phyloP scores from a whole-genome alignment of 2,888 invertebrate species.

The Adelognathus sp. region DNA sequence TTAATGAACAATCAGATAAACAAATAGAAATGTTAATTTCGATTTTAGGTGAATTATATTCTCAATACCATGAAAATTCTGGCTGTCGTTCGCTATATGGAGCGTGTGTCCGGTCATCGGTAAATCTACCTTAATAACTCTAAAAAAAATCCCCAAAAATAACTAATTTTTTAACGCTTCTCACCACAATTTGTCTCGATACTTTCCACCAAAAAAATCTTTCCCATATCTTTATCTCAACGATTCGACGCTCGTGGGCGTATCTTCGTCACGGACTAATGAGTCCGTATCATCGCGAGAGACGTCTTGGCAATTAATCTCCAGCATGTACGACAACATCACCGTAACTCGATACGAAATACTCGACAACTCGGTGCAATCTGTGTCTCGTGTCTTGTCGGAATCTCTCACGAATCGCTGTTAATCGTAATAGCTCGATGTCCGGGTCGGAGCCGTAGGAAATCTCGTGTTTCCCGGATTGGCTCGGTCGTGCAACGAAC shows the following conservation, averaged over 20 bases:
- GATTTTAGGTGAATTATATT: too few species aligned
- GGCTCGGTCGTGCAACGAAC: slow-evolving; percentile 18
- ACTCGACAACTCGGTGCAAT: background rate
- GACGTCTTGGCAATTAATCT: background rate
- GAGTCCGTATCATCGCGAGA: background rate
- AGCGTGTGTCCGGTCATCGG: too few species aligned
- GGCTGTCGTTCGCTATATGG: too few species aligned
- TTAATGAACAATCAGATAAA: too few species aligned
- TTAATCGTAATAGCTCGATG: slow-evolving; percentile 38
- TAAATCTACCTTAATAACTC: too few species aligned
- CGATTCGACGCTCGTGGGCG: background rate
- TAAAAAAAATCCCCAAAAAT: too few species aligned
- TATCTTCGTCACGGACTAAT: background rate
- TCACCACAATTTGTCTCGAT: background rate
- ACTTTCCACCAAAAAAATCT: background rate
- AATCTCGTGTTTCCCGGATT: slow-evolving; percentile 32
- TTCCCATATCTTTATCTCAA: background rate
- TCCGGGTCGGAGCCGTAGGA: slow-evolving; percentile 24
- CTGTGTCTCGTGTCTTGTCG: background rate
- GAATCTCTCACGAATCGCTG: slow-evolving; percentile 30
- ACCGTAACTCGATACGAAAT: slow-evolving; percentile 3
- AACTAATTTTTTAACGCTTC: background rate
- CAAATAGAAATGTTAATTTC: too few species aligned
- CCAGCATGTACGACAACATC: background rate
- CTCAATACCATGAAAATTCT: too few species aligned